Evolutionary conservation across 2,797 vertebrate genomes (phyloP), one percentile per base, ranked within the genome.

Genomic region (Chromis chromis): DNA sequence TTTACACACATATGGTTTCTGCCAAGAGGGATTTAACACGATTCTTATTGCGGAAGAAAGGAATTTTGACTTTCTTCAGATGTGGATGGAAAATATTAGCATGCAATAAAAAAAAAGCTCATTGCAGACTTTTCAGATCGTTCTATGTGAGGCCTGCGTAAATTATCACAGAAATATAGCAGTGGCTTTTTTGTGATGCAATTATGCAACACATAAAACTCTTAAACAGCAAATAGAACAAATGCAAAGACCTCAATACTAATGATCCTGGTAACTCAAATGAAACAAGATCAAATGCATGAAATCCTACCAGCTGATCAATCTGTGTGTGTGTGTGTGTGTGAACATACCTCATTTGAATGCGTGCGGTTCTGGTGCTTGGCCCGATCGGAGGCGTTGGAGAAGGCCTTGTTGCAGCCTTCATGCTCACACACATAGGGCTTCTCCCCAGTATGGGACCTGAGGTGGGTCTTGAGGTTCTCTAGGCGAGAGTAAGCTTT

Each of bases 291-390:
- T 19, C 7, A 46, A 46, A 19, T 49, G n/a, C n/a, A 49, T 22
- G 9, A 49, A 49, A 49, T 49, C 46, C 46, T 9, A 22, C 46
- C 46, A 49, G 7, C 9, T 12, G 3, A 21, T 21, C 19, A 3
- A 49, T 36, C 33, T 36, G 33, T 36, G 33, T 36, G 33, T 36
- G 33, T 36, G 33, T 36, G 33, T 36, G 33, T 36, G 40, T 2
- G 6, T 22, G 16, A 33, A 17, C 53, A 62, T 95, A 99, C 98
- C 97, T 99, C 98, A 0, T 98, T 99, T 61, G 98, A 99, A 91
- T 99, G 98, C 0, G 98, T 99, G 81, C 98, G 95, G 95, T 99
- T 99, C 95, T 99, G 98, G 91, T 99, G 98, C 92, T 99, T 99
- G 88, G 98, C 98, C 5, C 98, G 94, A 92, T 99, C 98, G 0